Evolutionary conservation across 2,113 vertebrate genomes (phyloP).

Genomic region (Eupsittula cactorum): DNA sequence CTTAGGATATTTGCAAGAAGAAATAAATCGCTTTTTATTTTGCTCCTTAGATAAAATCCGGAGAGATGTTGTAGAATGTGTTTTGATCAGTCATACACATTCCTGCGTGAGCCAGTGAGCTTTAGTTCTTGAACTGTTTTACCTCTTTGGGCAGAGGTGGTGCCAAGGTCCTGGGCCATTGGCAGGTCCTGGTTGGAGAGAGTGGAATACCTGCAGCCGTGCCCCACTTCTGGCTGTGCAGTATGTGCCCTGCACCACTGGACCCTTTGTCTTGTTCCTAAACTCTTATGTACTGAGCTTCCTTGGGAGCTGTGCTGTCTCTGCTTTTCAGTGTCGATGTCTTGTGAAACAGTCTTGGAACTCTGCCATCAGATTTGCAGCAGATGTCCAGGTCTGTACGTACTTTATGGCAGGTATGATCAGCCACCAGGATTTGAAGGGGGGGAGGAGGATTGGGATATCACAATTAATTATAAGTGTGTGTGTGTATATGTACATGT

Average conservation of each 20-base stretch:
- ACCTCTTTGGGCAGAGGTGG: not conserved
- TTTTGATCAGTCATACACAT: not conserved
- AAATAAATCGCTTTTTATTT: not conserved
- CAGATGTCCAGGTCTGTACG: not conserved
- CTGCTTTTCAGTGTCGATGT: not conserved
- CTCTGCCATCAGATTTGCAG: not conserved
- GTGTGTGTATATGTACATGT: rapidly evolving
- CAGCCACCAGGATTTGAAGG: not conserved
- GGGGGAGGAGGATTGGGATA: not conserved
- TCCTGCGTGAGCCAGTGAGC: rapidly evolving
- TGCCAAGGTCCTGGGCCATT: not conserved
- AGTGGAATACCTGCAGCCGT: not conserved
- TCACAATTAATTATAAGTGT: not conserved
- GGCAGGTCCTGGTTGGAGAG: not conserved
- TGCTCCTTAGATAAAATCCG: not conserved
- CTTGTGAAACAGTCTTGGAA: not conserved
- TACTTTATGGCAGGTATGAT: not conserved
- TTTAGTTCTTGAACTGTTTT: not conserved
- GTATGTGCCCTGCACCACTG: rapidly evolving
- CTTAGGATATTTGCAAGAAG: not conserved
- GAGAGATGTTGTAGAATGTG: not conserved
- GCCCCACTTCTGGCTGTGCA: not conserved
- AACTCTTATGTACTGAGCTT: not conserved
- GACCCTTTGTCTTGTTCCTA: not conserved
- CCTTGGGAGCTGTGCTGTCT: not conserved